Evolutionary conservation across 2,113 vertebrate genomes (phyloP), one percentile per base, ranked within the genome.

Genomic region (Galeopterus variegatus): DNA sequence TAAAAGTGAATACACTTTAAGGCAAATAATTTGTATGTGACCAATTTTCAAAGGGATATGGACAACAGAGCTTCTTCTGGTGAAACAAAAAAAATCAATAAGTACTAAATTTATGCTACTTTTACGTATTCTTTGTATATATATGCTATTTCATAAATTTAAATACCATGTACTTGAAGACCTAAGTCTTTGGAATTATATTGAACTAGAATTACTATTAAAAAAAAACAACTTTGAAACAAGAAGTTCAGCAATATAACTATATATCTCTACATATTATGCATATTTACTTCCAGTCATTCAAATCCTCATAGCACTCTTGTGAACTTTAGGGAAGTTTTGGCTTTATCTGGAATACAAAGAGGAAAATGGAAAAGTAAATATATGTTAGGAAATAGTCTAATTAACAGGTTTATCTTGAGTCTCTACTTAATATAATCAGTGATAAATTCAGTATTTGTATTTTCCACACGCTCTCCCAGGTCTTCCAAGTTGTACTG

Each of bases 121-220:
- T 88, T 85, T 79, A 92, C 17, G 54, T 80, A 26, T 36, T 33
- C 79, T 70, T 92, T 96, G 31, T 94, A 88, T 93, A 85, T 31
- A 48, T 60, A 80, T 95, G 23, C 36, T 79, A n/a, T 65, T 96
- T 92, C n/a, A 48, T 83, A 94, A 76, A 88, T 88, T 92, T 94
- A 94, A 92, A 41, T 48, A 88, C 8, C 41, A 81, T 80, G 14
- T 75, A 89, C 33, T 85, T 88, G 0, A 73, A 96, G 41, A 86
- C 33, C 8, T 69, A 67, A 84, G 72, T 17, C 41, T 88, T 92
- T 94, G 75, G 17, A 73, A 48, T 84, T 93, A 58, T 48, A 73
- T 65, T 92, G 64, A 75, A 69, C 33, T 94, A 89, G 28, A 94
- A 64, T 12, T 69, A 89, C 18, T 58, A 52, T 56, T 86, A 79